Base-by-base conservation (phyloP, 2,797 vertebrate species). In the Acipenser ruthenus region DNA sequence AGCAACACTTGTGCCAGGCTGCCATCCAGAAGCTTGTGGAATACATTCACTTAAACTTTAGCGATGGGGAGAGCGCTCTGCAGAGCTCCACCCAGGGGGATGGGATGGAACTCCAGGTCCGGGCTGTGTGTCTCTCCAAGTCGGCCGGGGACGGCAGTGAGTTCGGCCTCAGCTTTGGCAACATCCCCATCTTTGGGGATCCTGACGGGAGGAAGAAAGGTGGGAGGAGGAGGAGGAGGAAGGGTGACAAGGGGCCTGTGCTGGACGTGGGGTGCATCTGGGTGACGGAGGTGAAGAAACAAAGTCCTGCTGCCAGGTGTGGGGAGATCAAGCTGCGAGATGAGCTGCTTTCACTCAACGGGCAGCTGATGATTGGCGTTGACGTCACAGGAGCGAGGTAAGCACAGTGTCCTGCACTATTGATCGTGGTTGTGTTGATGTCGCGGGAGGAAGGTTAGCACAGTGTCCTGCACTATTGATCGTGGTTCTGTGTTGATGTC, bases 291-390 rank as follows among this genome's bases (percentile, higher is more conserved):
- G 86, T 99, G 76, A 92, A 89, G 83, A 98, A 95, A 83, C 92
- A 81, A 79, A 98, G 95, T 78, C 92, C 94, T 0, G 94, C 95
- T 0, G 91, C 93, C 1, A 83, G 78, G 69, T 96, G 92, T 0
- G 93, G 92, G 10, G 89, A 86, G 63, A 93, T 98, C 70, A 93
- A 91, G 49, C 88, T 99, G 52, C 88, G 95, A 10, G 96, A 98
- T 0, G 95, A 99, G 74, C 80, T 99, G 72, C 87, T 99, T 23
- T 96, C 95, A 1, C 82, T 99, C 68, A 99, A 99, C 0, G 96
- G 95, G 0, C 96, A 99, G 77, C 81, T 99, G 71, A 99, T 99
- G 96, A 94, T 99, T 0, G 96, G 96, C 0, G 95, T 99, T 2
- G 94, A 99, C 1, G 94, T 97, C 76, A 87, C 79, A 0, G 95